Conservation (phyloP, 2,888 invertebrate species). For the Oscheius sp. region DNA sequence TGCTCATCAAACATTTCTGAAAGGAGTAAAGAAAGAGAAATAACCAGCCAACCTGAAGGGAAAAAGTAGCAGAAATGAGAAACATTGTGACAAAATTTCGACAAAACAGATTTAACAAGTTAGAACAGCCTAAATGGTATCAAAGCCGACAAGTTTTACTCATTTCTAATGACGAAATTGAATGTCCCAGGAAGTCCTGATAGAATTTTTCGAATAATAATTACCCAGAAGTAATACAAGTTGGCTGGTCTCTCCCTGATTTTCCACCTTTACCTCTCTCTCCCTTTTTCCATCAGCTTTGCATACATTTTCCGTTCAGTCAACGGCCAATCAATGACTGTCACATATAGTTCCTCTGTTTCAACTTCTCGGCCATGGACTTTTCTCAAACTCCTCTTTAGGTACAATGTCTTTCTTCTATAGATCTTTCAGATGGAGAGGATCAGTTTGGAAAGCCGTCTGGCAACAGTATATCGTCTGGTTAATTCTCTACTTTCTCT, state of each 20-base stretch:
- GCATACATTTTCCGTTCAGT: not conserved
- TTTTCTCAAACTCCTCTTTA: conserved; percentile 46
- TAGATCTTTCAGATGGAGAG: conserved; percentile 54
- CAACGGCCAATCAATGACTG: conserved; percentile 43
- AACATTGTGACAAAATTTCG: not conserved
- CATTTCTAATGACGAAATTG: too few species aligned
- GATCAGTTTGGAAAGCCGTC: conserved; percentile 65
- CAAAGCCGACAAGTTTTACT: too few species aligned
- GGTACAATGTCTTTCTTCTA: too few species aligned
- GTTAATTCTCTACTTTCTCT: conserved; percentile 50
- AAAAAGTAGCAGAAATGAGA: not conserved
- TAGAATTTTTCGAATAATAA: too few species aligned
- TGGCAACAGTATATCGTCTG: conserved; percentile 61
- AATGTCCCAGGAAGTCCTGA: too few species aligned
- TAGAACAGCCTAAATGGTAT: too few species aligned
- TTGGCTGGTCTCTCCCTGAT: too few species aligned
- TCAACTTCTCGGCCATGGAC: conserved; percentile 60
- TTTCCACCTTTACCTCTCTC: too few species aligned
- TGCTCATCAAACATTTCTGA: not conserved
- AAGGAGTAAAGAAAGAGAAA: not conserved
- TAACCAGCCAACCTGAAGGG: not conserved
- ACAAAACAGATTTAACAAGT: too few species aligned
- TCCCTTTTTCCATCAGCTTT: not conserved
- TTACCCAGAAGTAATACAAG: too few species aligned
- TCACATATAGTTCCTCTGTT: conserved; percentile 55